phyloP scores from a whole-genome alignment of 2,888 invertebrate species.

The Amphipyra berbera region DNA sequence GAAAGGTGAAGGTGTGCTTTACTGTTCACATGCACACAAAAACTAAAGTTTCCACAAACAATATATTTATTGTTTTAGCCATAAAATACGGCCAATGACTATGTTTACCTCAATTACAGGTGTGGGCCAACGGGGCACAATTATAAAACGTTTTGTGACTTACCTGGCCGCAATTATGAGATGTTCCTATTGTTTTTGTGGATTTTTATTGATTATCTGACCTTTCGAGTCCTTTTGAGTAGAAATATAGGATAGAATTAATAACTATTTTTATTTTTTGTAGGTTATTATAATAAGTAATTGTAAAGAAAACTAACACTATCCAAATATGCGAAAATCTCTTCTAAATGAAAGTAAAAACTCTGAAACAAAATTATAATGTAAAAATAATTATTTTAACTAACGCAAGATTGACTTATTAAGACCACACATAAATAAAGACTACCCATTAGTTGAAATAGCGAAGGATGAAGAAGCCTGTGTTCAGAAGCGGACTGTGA shows the following conservation, averaged over 20 bases:
- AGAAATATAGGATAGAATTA: constrained; percentile 7
- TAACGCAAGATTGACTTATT: no score
- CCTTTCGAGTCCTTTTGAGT: constrained; percentile 30
- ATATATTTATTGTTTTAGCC: constrained; percentile 50
- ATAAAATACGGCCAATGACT: constrained; percentile 71
- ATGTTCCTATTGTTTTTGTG: constrained; percentile 49
- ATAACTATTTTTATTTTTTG: constrained; percentile 1
- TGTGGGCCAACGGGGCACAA: constrained; percentile 58
- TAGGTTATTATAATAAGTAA: no score
- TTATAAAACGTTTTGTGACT: constrained; percentile 78
- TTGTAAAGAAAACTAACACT: no score
- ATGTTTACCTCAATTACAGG: constrained; percentile 71
- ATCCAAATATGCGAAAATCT: no score
- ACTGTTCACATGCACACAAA: constrained; percentile 20
- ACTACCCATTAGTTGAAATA: no score
- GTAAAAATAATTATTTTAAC: no score
- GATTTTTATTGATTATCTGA: constrained; percentile 53
- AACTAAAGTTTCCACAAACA: constrained; percentile 43
- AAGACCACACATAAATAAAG: no score
- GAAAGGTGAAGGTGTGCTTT: constrained; percentile 11
- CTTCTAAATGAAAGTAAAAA: no score
- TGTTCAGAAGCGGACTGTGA: no score
- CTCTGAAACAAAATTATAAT: no score
- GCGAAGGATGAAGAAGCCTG: no score
- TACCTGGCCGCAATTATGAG: constrained; percentile 58